Conservation (phyloP, 2,113 vertebrate genomes). For the Pica pica region DNA sequence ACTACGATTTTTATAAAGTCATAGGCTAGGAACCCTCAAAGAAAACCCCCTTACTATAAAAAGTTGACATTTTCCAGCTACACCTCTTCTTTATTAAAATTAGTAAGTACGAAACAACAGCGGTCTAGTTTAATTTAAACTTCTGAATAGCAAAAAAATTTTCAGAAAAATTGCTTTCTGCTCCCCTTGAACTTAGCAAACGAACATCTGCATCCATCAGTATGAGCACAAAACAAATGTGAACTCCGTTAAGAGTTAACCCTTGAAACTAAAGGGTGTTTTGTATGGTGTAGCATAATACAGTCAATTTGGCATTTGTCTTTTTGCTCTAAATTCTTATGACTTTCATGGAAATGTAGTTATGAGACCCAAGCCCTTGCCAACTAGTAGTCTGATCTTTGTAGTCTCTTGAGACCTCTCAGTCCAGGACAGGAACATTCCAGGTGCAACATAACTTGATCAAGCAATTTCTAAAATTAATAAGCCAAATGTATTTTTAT, state of each 20-base stretch:
- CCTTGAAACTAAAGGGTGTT: not conserved
- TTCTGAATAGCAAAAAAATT: not conserved
- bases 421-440: not conserved
- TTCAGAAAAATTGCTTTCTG: not conserved
- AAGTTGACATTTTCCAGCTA: not conserved
- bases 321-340: not conserved
- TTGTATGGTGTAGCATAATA: not conserved
- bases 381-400: not conserved
- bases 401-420: not conserved
- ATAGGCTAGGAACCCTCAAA: not conserved
- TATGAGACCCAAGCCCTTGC: not conserved
- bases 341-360: not conserved
- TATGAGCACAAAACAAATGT: not conserved
- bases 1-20: not conserved
- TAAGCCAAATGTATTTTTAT: not conserved
- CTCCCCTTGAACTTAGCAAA: not conserved
- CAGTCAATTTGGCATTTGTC: not conserved
- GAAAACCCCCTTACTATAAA: not conserved
- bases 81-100: not conserved
- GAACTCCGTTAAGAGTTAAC: not conserved
- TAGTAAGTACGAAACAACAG: not conserved
- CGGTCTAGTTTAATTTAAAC: not conserved
- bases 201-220: not conserved
- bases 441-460: not conserved
- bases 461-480: not conserved